These are phyloP conservation scores for Chelonus insularis DNA, from an alignment of 1,140 invertebrate species.

Conservation along the genomic window DNA sequence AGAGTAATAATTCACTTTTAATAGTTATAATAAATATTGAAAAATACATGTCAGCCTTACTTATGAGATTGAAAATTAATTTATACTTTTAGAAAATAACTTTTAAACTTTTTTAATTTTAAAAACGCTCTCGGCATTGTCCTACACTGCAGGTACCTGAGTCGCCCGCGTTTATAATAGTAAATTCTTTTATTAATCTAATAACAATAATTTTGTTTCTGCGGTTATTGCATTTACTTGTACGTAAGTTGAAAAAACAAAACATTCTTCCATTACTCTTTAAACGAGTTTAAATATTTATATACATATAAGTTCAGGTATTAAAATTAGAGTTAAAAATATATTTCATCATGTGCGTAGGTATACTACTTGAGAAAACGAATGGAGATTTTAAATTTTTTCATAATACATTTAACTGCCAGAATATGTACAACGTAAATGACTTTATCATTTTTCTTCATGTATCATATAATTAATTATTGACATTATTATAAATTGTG, in stretches of 20 bases:
- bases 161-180: conserved; percentile 7
- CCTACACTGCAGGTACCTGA: conserved; percentile 17
- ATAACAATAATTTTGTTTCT: background rate
- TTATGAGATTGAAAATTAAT: too few species aligned
- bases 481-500: background rate
- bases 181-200: background rate
- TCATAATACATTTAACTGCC: too few species aligned
- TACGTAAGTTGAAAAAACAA: conserved; percentile 9
- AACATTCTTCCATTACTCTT: conserved; percentile 18
- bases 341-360: background rate
- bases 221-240: conserved; percentile 10
- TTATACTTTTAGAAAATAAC: too few species aligned
- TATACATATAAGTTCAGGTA: background rate
- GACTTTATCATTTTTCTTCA: conserved; percentile 17
- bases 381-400: too few species aligned
- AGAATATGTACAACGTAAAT: too few species aligned
- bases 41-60: too few species aligned
- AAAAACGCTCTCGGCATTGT: conserved; percentile 3
- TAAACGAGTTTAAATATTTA: background rate
- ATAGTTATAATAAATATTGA: too few species aligned
- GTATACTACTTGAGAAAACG: too few species aligned
- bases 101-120: too few species aligned
- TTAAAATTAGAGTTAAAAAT: background rate
- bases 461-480: conserved; percentile 11
- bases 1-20: background rate